phyloP scores from a whole-genome alignment of 2,113 vertebrate species.

The Thermophis baileyi region DNA sequence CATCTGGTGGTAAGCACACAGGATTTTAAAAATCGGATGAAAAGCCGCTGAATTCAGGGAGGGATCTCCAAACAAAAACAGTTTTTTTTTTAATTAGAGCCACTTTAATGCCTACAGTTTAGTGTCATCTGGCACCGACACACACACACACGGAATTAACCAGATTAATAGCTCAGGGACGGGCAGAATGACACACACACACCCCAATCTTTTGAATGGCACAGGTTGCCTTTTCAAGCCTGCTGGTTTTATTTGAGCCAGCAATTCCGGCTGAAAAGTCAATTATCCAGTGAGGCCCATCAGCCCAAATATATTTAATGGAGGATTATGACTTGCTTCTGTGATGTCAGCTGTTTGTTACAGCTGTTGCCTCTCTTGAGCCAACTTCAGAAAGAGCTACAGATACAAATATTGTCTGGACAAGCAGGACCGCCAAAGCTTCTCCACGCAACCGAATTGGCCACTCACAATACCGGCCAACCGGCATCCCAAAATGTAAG shows the following conservation, averaged over 20 bases:
- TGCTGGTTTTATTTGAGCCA: slow-evolving; percentile 70
- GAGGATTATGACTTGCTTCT: slow-evolving; percentile 67
- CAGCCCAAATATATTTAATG: slow-evolving; percentile 64
- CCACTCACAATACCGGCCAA: slow-evolving; percentile 22
- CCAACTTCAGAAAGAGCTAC: slow-evolving; percentile 35
- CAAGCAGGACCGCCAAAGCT: slow-evolving; percentile 29
- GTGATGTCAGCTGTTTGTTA: slow-evolving; percentile 69
- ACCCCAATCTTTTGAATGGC: neutral
- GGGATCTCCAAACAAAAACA: neutral
- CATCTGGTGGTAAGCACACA: neutral
- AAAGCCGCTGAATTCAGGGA: neutral
- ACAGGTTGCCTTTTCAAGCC: slow-evolving; percentile 62
- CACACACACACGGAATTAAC: slow-evolving; percentile 46
- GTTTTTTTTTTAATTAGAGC: slow-evolving; percentile 34
- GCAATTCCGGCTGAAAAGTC: slow-evolving; percentile 75
- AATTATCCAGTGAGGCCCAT: slow-evolving; percentile 66
- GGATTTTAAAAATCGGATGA: neutral
- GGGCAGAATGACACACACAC: slow-evolving; percentile 28
- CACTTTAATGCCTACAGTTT: slow-evolving; percentile 21
- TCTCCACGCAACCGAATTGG: slow-evolving; percentile 22
- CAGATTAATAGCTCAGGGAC: slow-evolving; percentile 60
- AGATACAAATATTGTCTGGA: slow-evolving; percentile 27
- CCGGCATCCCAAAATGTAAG: slow-evolving; percentile 14
- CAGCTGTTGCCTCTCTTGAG: slow-evolving; percentile 46
- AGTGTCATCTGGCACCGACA: slow-evolving; percentile 55